Base-by-base conservation (phyloP, 2,888 invertebrate species). In the Chloroclystis v-ata region DNA sequence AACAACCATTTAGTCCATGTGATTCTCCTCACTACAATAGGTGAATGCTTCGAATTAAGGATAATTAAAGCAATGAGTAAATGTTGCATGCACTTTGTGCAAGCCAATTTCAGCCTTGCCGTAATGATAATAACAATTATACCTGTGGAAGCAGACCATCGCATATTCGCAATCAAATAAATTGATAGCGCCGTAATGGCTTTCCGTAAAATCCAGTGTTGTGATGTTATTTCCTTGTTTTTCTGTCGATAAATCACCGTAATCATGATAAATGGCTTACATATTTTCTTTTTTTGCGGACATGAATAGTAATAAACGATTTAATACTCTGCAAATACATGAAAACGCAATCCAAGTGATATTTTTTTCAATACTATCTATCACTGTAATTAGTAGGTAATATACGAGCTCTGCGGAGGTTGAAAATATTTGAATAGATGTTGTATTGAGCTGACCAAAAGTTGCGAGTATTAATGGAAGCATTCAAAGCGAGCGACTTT, bases 51-150 rank as follows among this genome's bases (percentile, higher is more conserved):
- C 69, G 75, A 80, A 81, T 82, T 78, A 79, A 76, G 73, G 78
- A 74, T 82, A 78, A 82, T 82, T 77, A 79, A 75, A 70, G 64
- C 77, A 78, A 80, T 77, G 67, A 67, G 65, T 65, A 70, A 73
- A 72, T 71, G 67, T 64, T 60, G 54, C 65, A 65, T 60, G 59
- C 48, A 55, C 55, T 49, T 55, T 57, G 52, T 43, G 53, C 60
- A 59, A 49, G 49, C 54, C 57, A 66, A 65, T 63, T 61, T 61
- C 56, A 57, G 63, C 66, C 61, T 65, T 68, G 67, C 57, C 45
- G 37, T 51, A 20, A 42, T 54, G 25, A 38, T 49, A 63, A 63
- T 65, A 69, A 55, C 59, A 54, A 57, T 54, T 56, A 51, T 40
- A 55, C 41, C 54, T 49, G 54, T 52, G 37, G 57, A 52, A 63